These are phyloP conservation scores for Kryptolebias marmoratus DNA, from an alignment of 2,113 vertebrate genomes.

Conservation along the genomic window DNA sequence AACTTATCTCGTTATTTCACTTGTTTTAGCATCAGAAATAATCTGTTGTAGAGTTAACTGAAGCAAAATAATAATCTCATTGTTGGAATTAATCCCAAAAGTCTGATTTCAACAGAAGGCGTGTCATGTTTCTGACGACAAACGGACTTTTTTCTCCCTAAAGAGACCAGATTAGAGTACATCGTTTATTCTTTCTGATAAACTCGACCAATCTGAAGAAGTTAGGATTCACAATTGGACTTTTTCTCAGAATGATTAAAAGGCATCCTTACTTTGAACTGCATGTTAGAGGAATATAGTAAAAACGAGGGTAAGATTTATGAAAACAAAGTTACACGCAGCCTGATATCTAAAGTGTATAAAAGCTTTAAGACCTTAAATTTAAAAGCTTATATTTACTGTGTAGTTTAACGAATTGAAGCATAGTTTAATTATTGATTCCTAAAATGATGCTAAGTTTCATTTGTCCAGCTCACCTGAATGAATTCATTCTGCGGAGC, in stretches of 20 bases:
- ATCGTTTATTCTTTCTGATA: slow-evolving; percentile 40
- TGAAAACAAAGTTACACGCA: slow-evolving; percentile 46
- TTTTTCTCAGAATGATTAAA: slow-evolving; percentile 27
- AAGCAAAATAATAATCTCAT: slow-evolving; percentile 36
- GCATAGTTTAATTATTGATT: slow-evolving; percentile 60
- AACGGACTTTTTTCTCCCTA: slow-evolving; percentile 58
- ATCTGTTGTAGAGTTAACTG: slow-evolving; percentile 44
- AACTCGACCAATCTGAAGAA: slow-evolving; percentile 5
- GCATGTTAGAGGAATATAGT: slow-evolving; percentile 73
- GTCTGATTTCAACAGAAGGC: slow-evolving; percentile 57
- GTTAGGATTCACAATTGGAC: background rate
- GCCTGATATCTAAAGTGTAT: slow-evolving; percentile 65
- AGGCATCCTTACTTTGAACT: slow-evolving; percentile 59
- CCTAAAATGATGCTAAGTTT: slow-evolving; percentile 71
- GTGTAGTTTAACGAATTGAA: slow-evolving; percentile 70
- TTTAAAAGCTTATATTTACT: slow-evolving; percentile 68
- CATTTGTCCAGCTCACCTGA: slow-evolving; percentile 63
- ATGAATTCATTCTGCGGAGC: slow-evolving; percentile 36
- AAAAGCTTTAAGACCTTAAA: slow-evolving; percentile 75
- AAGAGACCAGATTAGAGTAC: slow-evolving; percentile 58
- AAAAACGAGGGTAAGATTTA: slow-evolving; percentile 68
- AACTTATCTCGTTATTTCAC: slow-evolving; percentile 35
- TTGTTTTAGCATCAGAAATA: slow-evolving; percentile 41
- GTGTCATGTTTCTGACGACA: slow-evolving; percentile 60
- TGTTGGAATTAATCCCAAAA: slow-evolving; percentile 37